These are phyloP conservation scores for Thripadectes ignobilis DNA, from an alignment of 2,797 vertebrate genomes.

Conservation along the genomic window DNA sequence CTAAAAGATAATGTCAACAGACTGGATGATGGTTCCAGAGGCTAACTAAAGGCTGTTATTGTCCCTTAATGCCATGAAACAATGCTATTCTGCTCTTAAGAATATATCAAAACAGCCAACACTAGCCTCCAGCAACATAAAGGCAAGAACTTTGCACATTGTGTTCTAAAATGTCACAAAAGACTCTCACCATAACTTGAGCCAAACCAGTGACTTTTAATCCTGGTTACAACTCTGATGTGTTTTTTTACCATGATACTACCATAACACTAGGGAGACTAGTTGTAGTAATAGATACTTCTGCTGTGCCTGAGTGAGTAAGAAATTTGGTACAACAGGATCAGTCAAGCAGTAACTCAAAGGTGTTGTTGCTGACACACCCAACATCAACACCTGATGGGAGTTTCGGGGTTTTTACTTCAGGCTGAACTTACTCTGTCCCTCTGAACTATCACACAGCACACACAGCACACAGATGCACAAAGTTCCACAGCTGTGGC, in stretches of 20 bases:
- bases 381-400: accelerated
- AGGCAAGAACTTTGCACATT: background rate
- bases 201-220: background rate
- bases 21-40: slow-evolving; percentile 3
- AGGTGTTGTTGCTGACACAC: background rate
- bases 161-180: background rate
- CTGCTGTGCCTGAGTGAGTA: background rate
- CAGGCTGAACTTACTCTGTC: background rate
- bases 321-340: background rate
- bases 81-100: background rate
- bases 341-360: background rate
- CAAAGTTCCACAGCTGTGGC: background rate
- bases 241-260: background rate
- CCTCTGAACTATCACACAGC: background rate
- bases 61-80: background rate
- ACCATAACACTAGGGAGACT: background rate
- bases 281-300: background rate
- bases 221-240: background rate
- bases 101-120: background rate
- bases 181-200: background rate
- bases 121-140: background rate
- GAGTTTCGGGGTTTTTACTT: background rate
- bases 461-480: background rate
- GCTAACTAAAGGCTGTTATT: slow-evolving; percentile 17
- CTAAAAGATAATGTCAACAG: slow-evolving; percentile 41